Percentiles rank a stretch among this genome's conserved stretches.
phyloP scores from a whole-genome alignment of 2,797 vertebrate species.

The Myiotriccus ornatus region DNA sequence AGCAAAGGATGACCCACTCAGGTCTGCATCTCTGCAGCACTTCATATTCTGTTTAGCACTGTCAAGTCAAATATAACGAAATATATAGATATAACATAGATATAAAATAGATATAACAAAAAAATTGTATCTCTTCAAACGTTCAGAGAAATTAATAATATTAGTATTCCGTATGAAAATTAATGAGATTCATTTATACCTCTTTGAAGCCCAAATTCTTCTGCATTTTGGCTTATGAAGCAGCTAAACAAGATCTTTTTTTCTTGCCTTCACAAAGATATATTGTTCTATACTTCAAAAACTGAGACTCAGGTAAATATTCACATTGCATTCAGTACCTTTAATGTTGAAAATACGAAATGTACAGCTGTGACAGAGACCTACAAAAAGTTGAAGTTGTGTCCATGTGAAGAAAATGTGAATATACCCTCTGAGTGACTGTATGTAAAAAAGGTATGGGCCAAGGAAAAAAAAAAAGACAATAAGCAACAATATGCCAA shows the following conservation, averaged over 20 bases:
- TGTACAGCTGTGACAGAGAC: not conserved
- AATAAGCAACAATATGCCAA: not conserved
- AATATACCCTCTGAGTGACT: not conserved
- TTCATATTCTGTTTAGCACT: not conserved
- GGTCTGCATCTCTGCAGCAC: not conserved
- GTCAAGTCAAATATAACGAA: not conserved
- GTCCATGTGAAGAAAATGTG: not conserved
- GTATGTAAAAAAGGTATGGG: not conserved
- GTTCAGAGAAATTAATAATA: not conserved
- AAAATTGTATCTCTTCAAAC: not conserved
- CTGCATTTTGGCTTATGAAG: not conserved
- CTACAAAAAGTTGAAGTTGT: not conserved
- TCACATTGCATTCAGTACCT: not conserved
- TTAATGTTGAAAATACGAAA: not conserved
- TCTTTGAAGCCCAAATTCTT: not conserved
- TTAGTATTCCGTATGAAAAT: not conserved
- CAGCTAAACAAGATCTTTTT: not conserved
- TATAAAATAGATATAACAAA: not conserved
- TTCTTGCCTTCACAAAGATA: not conserved
- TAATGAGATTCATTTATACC: not conserved
- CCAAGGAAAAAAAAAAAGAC: not conserved
- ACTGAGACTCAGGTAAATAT: not conserved
- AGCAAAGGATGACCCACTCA: not conserved
- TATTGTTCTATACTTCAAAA: not conserved
- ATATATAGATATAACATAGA: too few species aligned